Evolutionary conservation across 2,888 invertebrate genomes (phyloP), one percentile per base, ranked within the genome.

Genomic region (Cetonia aurata): DNA sequence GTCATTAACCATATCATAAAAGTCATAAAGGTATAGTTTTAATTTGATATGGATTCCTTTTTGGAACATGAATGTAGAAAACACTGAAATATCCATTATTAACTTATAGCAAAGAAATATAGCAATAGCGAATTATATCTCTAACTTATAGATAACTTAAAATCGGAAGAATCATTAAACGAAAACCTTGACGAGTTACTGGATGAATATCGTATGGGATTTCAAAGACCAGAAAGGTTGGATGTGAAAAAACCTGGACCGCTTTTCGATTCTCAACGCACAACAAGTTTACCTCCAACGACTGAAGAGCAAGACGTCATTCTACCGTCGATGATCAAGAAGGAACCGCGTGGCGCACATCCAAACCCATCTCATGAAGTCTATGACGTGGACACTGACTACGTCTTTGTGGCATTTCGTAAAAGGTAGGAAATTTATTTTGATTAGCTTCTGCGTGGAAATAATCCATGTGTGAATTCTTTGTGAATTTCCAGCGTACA

Each of bases 241-340:
- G 96, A 96, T 86, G 96, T 96, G 62, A 96, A 96, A 86, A 96
- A 96, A 86, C 96, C 96, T n/a, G 96, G 96, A 71, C 96, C 96
- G 60, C 90, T 90, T 71, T 91, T 92, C 85, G 89, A 91, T 80
- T 89, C 90, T 70, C 91, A 92, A 85, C 68, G 56, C 41, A 68
- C 62, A 17, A 62, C 68, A 19, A 59, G 31, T 10, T 6, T 42
- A 8, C 33, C 44, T 15, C 9, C 52, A 55, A 9, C 41, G 15
- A 9, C 46, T 12, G 17, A 44, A 46, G 57, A 48, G 48, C 52
- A 73, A 48, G 65, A 70, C n/a, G 59, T 66, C 41, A 67, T 74
- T 12, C 57, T 77, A 25, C 62, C 76, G 31, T 77, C 79, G 0
- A 81, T 84, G 82, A 82, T 84, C 77, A 85, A 85, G 76, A 85